Conservation (phyloP, 2,113 vertebrate species). For the Prunella himalayana region DNA sequence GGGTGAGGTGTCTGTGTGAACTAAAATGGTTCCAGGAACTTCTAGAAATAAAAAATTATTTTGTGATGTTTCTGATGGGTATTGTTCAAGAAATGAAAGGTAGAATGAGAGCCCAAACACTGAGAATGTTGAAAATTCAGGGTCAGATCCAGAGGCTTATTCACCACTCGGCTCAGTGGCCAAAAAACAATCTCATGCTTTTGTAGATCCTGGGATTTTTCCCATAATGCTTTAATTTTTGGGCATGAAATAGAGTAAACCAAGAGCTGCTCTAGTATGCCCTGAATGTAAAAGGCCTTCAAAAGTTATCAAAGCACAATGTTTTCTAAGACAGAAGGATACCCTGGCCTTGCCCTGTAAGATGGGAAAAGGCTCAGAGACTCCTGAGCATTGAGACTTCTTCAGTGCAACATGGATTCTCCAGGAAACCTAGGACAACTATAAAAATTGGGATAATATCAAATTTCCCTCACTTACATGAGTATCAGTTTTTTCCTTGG, state of each 20-base stretch:
- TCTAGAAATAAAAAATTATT: neutral
- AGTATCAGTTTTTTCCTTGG: neutral
- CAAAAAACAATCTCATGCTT: neutral
- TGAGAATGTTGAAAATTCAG: accelerated
- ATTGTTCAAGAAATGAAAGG: neutral
- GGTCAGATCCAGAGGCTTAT: neutral
- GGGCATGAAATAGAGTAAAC: neutral
- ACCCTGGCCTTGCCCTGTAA: neutral
- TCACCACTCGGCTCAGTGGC: neutral
- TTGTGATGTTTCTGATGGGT: neutral
- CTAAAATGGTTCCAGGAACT: neutral
- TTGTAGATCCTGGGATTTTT: neutral
- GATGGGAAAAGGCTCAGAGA: neutral
- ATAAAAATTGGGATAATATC: neutral
- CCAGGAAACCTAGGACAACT: neutral
- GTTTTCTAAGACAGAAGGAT: neutral
- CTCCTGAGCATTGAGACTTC: neutral
- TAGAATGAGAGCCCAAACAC: neutral
- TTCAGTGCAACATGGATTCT: neutral
- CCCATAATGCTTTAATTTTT: neutral
- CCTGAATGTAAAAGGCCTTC: neutral
- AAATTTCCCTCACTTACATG: neutral
- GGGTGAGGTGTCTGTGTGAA: neutral
- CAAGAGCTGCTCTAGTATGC: neutral
- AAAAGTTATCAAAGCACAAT: neutral